A percentile compares a stretch with the other conserved stretches of the same genome.
These are phyloP conservation scores for Molorchus minor DNA, from an alignment of 2,888 invertebrate species.

Conservation along the genomic window DNA sequence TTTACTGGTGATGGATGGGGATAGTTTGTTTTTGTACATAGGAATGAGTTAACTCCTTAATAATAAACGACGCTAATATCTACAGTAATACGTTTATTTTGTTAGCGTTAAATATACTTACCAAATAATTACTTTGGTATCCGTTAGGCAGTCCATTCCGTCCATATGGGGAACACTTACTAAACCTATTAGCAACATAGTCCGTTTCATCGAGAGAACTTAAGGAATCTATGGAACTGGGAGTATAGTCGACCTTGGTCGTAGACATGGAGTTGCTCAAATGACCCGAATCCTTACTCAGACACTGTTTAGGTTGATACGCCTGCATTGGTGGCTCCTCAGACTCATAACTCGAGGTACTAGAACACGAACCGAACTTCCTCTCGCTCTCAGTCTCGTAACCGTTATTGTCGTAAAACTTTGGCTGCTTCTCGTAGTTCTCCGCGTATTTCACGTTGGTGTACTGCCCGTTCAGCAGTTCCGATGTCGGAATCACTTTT, in stretches of 20 bases:
- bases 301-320: conserved; percentile 43
- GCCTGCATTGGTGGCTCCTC: conserved; percentile 47
- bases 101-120: too few relatives aligned
- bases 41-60: too few relatives aligned
- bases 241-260: conserved; percentile 59
- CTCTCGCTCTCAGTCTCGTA: conserved; percentile 58
- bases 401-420: conserved; percentile 56
- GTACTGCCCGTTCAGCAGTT: conserved; percentile 56
- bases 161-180: conserved; percentile 52
- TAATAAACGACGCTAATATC: too few relatives aligned
- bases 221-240: conserved; percentile 60
- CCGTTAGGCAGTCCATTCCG: conserved; percentile 48
- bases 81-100: too few relatives aligned
- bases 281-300: conserved; percentile 62
- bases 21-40: too few relatives aligned
- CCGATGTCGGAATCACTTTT: conserved; percentile 59
- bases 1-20: too few relatives aligned
- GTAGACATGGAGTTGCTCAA: conserved; percentile 57
- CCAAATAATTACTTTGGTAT: conserved; percentile 43
- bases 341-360: conserved; percentile 61
- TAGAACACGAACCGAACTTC: conserved; percentile 60
- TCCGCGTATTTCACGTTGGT: conserved; percentile 41
- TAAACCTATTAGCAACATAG: conserved; percentile 57
- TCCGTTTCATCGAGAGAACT: conserved; percentile 62
- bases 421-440: conserved; percentile 40